These are phyloP conservation scores for Gnathonemus longibarbis DNA, from an alignment of 2,113 vertebrate species.

Conservation along the genomic window DNA sequence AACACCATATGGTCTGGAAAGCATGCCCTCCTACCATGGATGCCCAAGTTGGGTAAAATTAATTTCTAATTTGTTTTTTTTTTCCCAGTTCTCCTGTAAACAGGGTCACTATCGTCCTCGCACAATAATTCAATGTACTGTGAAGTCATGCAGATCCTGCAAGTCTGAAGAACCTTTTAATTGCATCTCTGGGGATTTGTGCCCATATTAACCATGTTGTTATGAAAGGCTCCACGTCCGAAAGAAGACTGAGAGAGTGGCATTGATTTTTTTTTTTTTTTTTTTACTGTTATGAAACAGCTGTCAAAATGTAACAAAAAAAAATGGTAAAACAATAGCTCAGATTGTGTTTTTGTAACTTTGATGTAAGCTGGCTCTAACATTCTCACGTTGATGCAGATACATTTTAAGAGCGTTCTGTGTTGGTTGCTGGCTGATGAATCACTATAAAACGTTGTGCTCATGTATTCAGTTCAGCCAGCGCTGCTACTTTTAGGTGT, in stretches of 20 bases:
- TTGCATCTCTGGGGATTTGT: not conserved
- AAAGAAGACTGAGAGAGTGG: not conserved
- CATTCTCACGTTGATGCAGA: not conserved
- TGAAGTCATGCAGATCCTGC: not conserved
- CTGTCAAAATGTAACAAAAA: not conserved
- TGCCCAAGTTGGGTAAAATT: not conserved
- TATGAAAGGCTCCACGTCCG: not conserved
- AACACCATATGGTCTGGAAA: not conserved
- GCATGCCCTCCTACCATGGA: not conserved
- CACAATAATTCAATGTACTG: not conserved
- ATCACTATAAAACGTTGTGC: not conserved
- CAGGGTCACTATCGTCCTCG: not conserved
- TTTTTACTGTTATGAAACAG: not conserved
- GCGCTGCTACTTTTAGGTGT: not conserved
- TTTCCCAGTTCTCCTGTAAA: not conserved
- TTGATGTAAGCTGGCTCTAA: not conserved
- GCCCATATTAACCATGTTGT: not conserved
- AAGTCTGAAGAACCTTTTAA: not conserved
- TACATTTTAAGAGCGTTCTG: not conserved
- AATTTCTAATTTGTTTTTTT: not conserved
- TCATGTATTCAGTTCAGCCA: not conserved
- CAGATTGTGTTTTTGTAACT: slow-evolving; percentile 13
- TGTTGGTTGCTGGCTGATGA: slow-evolving; percentile 9
- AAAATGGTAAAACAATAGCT: not conserved
- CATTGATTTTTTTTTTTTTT: not conserved